Evolutionary conservation across 2,888 invertebrate species (phyloP), one percentile per base, ranked within the genome.

Genomic region (Protophormia terraenovae): DNA sequence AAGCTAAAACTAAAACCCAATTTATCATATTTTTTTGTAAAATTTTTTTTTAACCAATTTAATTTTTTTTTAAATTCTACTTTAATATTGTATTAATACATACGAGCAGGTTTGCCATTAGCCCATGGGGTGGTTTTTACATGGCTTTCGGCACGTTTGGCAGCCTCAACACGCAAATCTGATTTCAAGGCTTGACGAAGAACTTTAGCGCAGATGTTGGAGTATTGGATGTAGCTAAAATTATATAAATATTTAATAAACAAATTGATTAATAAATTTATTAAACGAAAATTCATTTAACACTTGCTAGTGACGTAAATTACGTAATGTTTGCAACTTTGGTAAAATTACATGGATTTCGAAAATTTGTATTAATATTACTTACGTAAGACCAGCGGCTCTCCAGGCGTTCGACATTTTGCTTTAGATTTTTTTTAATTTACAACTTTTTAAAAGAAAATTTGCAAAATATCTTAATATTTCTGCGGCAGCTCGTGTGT

Each of bases 161-260:
- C 88, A 38, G 97, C 97, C 29, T 97, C 97, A 24, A 93, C 93
- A 88, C 94, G 94, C 0, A 96, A 89, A 58, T 97, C 96, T 1
- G 95, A 92, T 92, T 98, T 98, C 88, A 98, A 92, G 14, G 97
- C 95, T 90, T 95, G 94, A 83, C 98, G 95, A 80, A 98, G 93
- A 73, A 97, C 93, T 90, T 94, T 95, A 24, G 98, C 98, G 90
- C 98, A 98, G 91, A 99, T 97, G 92, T 96, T 97, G 82, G 98
- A 99, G 93, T 97, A 99, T 94, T 97, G 97, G 93, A 99, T 97
- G 94, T 99, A 99, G 94, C 98, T 99, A 79, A 86, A 47, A 50
- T 75, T 72, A 64, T 35, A 24, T 45, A 58, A 38, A 47, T 2
- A 62, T 27, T 38, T 10, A 35, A 1, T 29, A 27, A 66, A 19